A percentile compares a stretch with the other conserved stretches of the same genome.
These are phyloP conservation scores for Amiota communis DNA, from an alignment of 2,888 invertebrate species.

Conservation along the genomic window DNA sequence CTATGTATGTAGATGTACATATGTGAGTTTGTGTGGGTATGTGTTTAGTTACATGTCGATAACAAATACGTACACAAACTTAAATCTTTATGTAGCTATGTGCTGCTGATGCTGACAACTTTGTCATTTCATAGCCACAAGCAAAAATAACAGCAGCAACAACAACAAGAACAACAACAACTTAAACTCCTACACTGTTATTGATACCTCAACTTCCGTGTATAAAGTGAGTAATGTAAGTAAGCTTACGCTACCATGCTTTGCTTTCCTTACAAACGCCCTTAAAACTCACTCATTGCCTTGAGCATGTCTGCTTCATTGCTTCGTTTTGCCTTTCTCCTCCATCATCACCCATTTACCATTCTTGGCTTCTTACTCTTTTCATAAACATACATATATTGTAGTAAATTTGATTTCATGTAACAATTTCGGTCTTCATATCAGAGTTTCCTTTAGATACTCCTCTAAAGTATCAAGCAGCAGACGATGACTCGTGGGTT, in stretches of 20 bases:
- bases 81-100: neutral
- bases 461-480: too few relatives aligned
- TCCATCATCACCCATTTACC: too few relatives aligned
- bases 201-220: conserved; percentile 59
- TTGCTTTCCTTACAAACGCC: conserved; percentile 51
- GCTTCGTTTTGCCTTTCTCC: neutral
- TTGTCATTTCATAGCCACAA: conserved; percentile 49
- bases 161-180: neutral
- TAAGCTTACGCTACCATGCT: conserved; percentile 51
- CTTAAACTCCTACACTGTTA: conserved; percentile 53
- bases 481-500: neutral
- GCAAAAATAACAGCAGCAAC: conserved; percentile 42
- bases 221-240: conserved; percentile 18
- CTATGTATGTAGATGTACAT: too few relatives aligned
- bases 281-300: neutral
- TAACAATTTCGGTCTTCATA: conserved; percentile 1
- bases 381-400: too few relatives aligned
- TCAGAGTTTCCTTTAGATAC: neutral
- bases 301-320: neutral
- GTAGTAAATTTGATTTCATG: conserved; percentile 39
- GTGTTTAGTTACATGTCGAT: conserved; percentile 15
- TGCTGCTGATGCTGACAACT: conserved; percentile 41
- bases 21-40: conserved; percentile 22
- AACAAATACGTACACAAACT: neutral
- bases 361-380: too few relatives aligned